phyloP scores from a whole-genome alignment of 2,888 invertebrate species.

The Tortricodes alternella region DNA sequence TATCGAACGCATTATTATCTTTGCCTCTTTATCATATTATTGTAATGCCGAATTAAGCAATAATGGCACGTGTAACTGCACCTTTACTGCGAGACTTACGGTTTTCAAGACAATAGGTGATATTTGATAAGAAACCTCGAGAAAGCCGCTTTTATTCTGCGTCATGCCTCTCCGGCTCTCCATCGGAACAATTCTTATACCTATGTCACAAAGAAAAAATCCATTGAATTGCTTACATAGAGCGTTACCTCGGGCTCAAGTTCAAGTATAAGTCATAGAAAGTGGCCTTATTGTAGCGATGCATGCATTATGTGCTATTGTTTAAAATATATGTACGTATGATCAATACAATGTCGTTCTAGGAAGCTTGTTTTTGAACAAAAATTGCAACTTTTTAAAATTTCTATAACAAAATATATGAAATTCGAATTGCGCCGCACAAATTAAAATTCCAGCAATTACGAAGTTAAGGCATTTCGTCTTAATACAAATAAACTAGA shows the following conservation, averaged over 20 bases:
- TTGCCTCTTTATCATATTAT: neutral
- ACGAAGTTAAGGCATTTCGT: too few relatives aligned
- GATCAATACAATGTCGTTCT: too few relatives aligned
- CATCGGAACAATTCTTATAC: slow-evolving; percentile 23
- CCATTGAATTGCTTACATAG: slow-evolving; percentile 21
- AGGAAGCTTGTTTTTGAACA: too few relatives aligned
- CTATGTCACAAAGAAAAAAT: slow-evolving; percentile 20
- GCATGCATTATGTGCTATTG: neutral
- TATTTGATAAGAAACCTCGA: slow-evolving; percentile 34
- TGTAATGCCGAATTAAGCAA: slow-evolving; percentile 5
- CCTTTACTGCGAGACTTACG: neutral
- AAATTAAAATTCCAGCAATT: too few relatives aligned
- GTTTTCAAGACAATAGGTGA: slow-evolving; percentile 34
- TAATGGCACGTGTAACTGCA: neutral
- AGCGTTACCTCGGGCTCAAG: slow-evolving; percentile 20
- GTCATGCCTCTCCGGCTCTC: slow-evolving; percentile 18
- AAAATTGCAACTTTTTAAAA: too few relatives aligned
- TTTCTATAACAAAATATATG: too few relatives aligned
- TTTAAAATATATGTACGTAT: too few relatives aligned
- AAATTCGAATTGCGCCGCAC: too few relatives aligned
- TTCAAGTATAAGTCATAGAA: slow-evolving; percentile 26
- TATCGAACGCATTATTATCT: neutral
- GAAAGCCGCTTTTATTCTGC: slow-evolving; percentile 37
- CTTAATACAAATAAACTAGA: too few relatives aligned
- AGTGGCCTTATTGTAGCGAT: slow-evolving; percentile 4